phyloP scores from a whole-genome alignment of 30 jellyfish, hydroid and myxozoan genomes.

The Calvadosia cruxmelitensis region DNA sequence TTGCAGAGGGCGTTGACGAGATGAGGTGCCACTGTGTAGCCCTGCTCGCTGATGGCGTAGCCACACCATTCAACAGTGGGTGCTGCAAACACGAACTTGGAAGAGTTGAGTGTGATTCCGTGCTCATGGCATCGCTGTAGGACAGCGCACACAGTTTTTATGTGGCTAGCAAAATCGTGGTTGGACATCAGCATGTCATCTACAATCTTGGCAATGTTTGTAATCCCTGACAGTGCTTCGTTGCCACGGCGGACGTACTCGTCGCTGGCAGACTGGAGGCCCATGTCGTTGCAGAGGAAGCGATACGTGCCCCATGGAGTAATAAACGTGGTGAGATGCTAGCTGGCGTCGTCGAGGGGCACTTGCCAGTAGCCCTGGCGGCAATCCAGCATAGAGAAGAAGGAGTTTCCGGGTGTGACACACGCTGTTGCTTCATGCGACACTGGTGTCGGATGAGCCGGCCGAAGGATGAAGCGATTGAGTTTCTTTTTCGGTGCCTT shows the following conservation, averaged over 20 bases:
- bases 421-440: not conserved
- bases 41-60: not conserved
- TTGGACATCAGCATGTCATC: not conserved
- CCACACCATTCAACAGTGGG: not conserved
- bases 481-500: not conserved
- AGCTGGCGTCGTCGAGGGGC: not conserved
- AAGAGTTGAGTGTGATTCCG: not conserved
- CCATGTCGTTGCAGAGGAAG: not conserved
- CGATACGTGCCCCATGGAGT: not conserved
- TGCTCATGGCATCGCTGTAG: not conserved
- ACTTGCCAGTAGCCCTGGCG: not conserved
- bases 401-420: too few species aligned
- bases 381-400: not conserved
- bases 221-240: not conserved
- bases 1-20: not conserved
- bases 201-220: not conserved
- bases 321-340: not conserved
- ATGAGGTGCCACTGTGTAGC: not conserved
- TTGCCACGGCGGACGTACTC: not conserved
- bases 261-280: not conserved
- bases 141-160: not conserved
- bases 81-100: not conserved
- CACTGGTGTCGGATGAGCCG: not conserved
- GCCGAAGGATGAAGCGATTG: not conserved
- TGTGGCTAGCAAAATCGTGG: not conserved